phyloP scores from a whole-genome alignment of 2,888 invertebrate species.

The Chrysolina americana region DNA sequence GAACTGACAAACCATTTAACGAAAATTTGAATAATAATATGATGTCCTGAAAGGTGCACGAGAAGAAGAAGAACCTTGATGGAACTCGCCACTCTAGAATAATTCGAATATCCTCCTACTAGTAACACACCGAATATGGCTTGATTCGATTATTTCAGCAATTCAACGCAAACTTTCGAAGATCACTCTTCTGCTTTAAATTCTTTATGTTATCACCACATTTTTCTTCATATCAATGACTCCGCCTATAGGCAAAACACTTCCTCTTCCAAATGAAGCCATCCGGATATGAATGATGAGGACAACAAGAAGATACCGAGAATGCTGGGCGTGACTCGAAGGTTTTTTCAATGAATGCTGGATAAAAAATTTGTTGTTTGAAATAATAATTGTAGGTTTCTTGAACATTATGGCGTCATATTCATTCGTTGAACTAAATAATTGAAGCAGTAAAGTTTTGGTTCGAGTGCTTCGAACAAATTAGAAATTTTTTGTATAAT shows the following conservation, averaged over 20 bases:
- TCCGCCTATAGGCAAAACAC: background rate
- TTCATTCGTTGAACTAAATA: background rate
- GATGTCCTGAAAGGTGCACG: too few species aligned
- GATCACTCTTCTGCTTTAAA: background rate
- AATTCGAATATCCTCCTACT: too few species aligned
- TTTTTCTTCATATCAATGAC: background rate
- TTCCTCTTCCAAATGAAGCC: background rate
- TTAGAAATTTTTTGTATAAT: too few species aligned
- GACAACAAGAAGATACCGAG: slow-evolving; percentile 15
- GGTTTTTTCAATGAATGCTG: slow-evolving; percentile 20
- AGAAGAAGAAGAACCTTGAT: too few species aligned
- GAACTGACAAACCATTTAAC: too few species aligned
- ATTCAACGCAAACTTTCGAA: background rate
- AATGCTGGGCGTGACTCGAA: slow-evolving; percentile 29
- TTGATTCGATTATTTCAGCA: background rate
- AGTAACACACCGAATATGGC: too few species aligned
- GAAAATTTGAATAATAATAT: too few species aligned
- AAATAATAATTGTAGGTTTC: background rate
- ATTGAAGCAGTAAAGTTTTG: background rate
- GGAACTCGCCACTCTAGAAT: too few species aligned
- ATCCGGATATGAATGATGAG: slow-evolving; percentile 17
- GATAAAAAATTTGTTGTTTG: background rate
- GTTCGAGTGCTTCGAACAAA: background rate
- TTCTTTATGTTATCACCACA: background rate
- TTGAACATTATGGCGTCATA: background rate